These are phyloP conservation scores for Protonemura montana DNA, from an alignment of 2,888 invertebrate genomes.

Conservation along the genomic window DNA sequence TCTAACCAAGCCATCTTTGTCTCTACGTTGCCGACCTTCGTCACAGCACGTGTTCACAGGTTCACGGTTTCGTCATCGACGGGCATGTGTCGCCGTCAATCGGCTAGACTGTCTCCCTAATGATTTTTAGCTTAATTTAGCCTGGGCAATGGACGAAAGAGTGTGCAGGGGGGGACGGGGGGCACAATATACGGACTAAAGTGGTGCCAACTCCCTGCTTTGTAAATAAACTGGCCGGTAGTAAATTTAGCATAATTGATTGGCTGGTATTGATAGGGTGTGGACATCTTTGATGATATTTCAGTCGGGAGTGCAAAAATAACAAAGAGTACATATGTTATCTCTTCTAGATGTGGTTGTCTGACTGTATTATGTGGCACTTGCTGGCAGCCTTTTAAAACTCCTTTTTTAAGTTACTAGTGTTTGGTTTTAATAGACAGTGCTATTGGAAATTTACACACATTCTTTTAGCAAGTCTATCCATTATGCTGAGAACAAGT, in stretches of 20 bases:
- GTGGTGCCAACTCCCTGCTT: background rate
- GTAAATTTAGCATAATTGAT: slow-evolving; percentile 34
- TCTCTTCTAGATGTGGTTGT: no score
- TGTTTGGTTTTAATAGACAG: no score
- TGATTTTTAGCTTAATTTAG: background rate
- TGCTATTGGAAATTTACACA: no score
- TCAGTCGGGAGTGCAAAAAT: background rate
- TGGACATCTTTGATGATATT: background rate
- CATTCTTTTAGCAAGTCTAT: no score
- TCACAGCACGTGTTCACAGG: background rate
- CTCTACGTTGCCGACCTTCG: background rate
- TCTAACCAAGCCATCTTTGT: background rate
- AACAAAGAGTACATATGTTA: no score
- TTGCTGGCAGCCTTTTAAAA: no score
- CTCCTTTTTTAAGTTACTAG: no score
- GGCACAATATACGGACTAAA: background rate
- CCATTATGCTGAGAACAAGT: no score
- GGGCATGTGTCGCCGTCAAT: background rate
- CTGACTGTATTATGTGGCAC: no score
- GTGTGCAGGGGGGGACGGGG: background rate
- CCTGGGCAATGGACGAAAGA: background rate
- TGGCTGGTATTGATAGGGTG: background rate
- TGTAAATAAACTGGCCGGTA: slow-evolving; percentile 14
- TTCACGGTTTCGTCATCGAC: background rate
- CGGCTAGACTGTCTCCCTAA: background rate